A percentile compares a stretch with the other conserved stretches of the same genome.
These are phyloP conservation scores for Pyrrhosoma nymphula DNA, from an alignment of 2,888 invertebrate genomes.

Conservation along the genomic window DNA sequence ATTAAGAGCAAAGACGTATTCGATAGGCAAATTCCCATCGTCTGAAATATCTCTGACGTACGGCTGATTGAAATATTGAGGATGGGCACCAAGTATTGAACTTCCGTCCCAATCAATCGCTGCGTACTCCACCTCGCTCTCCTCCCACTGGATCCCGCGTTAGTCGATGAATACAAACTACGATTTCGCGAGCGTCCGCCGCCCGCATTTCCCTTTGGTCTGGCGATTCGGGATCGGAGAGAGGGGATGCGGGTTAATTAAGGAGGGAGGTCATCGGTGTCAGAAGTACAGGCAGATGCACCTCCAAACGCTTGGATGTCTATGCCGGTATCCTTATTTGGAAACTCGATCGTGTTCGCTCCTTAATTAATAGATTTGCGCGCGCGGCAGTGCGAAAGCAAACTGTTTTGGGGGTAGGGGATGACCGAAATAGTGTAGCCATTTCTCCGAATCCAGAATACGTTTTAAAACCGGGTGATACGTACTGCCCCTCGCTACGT, in stretches of 20 bases:
- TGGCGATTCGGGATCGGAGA: neutral
- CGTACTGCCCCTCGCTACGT: too few species aligned
- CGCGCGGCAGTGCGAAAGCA: neutral
- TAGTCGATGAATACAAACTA: neutral
- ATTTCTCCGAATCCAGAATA: too few species aligned
- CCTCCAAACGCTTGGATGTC: neutral
- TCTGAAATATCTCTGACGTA: too few species aligned
- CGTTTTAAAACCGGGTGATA: too few species aligned
- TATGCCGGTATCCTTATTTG: neutral
- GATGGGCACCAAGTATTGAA: neutral
- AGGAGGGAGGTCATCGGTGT: neutral
- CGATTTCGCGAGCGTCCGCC: neutral
- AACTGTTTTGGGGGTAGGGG: neutral
- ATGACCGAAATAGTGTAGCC: too few species aligned
- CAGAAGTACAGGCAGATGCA: neutral
- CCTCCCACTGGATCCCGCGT: neutral
- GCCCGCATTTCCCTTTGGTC: neutral
- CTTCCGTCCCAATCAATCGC: neutral
- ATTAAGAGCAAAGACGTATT: too few species aligned
- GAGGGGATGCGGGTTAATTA: neutral
- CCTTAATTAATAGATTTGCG: neutral
- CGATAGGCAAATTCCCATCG: too few species aligned
- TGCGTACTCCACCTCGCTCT: neutral
- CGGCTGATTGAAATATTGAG: neutral
- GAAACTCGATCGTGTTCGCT: neutral